Evolutionary conservation across 2,888 invertebrate genomes (phyloP).

Genomic region (Drosophila nigricruria): DNA sequence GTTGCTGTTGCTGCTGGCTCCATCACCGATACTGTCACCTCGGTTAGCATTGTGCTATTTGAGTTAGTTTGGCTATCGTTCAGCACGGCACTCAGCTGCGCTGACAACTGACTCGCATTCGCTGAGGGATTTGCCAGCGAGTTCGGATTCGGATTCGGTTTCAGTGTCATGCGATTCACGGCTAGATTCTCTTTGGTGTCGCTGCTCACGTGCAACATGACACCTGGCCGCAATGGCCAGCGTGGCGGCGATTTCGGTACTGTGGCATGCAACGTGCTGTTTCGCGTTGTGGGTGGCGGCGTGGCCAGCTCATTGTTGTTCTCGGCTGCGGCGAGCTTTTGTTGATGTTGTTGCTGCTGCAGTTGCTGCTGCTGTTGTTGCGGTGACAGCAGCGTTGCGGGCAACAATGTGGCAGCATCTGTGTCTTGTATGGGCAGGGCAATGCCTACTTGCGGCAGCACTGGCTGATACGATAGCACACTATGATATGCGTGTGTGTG

Average conservation of each 20-base stretch:
- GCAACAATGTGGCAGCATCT: slow-evolving; percentile 49
- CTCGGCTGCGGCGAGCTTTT: slow-evolving; percentile 36
- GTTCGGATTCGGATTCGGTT: slow-evolving; percentile 51
- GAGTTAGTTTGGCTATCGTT: slow-evolving; percentile 66
- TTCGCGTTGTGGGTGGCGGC: slow-evolving; percentile 56
- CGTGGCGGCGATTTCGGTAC: slow-evolving; percentile 86
- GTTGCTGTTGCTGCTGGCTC: slow-evolving; percentile 23
- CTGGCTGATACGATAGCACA: slow-evolving; percentile 84
- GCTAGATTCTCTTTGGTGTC: slow-evolving; percentile 92
- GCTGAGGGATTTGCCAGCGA: slow-evolving; percentile 22
- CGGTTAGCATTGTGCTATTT: slow-evolving; percentile 68
- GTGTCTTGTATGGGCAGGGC: slow-evolving; percentile 63
- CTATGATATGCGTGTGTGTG: slow-evolving; percentile 52
- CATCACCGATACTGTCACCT: slow-evolving; percentile 52
- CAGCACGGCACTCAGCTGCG: slow-evolving; percentile 65
- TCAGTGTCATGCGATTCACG: slow-evolving; percentile 85
- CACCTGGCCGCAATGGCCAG: slow-evolving; percentile 95
- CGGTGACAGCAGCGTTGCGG: slow-evolving; percentile 66
- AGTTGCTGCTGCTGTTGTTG: slow-evolving; percentile 47
- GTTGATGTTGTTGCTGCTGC: slow-evolving; percentile 46
- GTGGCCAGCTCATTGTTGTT: slow-evolving; percentile 61
- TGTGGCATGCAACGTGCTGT: slow-evolving; percentile 43
- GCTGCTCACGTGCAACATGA: slow-evolving; percentile 91
- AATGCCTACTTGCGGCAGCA: slow-evolving; percentile 73
- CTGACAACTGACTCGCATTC: slow-evolving; percentile 59